Conservation (phyloP, 2,113 vertebrate species). For the Archocentrus centrarchus region DNA sequence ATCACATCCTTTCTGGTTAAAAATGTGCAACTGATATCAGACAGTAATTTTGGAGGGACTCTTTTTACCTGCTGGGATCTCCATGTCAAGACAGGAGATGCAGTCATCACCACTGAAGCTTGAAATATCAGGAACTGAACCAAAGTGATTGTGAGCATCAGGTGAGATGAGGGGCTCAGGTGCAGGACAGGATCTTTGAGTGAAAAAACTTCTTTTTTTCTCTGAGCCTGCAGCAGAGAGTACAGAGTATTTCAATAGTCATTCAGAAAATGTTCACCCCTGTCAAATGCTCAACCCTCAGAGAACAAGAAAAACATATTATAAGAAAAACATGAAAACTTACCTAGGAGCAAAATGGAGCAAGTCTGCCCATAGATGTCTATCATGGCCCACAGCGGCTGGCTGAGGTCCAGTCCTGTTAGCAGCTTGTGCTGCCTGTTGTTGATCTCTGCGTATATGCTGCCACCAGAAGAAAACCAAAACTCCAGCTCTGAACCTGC, state of each 20-base stretch:
- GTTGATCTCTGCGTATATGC: conserved; percentile 39
- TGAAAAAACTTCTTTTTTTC: conserved; percentile 13
- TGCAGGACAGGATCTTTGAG: conserved; percentile 68
- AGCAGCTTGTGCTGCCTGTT: background rate
- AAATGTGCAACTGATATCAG: background rate
- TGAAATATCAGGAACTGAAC: background rate
- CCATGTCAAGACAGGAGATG: background rate
- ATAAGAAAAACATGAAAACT: conserved; percentile 28
- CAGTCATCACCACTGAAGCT: background rate
- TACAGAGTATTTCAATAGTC: background rate
- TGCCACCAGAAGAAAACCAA: conserved; percentile 80
- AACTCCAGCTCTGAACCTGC: conserved; percentile 76
- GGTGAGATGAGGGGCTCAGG: background rate
- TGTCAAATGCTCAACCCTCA: no score
- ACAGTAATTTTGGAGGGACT: background rate
- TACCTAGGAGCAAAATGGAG: conserved; percentile 82
- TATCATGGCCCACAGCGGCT: conserved; percentile 86
- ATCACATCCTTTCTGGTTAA: background rate
- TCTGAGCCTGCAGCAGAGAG: conserved; percentile 70
- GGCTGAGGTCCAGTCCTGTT: conserved; percentile 48
- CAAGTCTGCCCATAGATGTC: conserved; percentile 87
- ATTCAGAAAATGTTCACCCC: background rate
- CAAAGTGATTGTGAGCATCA: background rate
- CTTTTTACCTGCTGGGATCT: conserved; percentile 36
- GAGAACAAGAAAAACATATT: background rate